phyloP scores from a whole-genome alignment of 64 coral and sea anemone genomes.

The Platygyra sinensis region DNA sequence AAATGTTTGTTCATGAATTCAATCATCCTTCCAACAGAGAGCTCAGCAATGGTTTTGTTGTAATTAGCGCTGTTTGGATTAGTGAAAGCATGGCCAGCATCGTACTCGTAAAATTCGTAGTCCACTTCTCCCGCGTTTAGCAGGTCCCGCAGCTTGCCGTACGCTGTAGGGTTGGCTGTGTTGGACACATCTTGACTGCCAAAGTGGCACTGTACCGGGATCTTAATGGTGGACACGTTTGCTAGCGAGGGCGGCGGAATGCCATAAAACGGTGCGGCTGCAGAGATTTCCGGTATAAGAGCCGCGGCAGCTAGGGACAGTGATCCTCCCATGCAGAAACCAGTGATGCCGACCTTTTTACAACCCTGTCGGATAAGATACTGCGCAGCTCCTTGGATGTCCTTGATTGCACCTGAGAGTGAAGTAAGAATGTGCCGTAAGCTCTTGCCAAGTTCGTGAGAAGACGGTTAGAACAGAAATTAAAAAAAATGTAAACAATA shows the following conservation, averaged over 20 bases:
- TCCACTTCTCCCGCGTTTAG: constrained; percentile 67
- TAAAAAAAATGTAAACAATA: neutral
- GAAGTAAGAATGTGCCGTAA: neutral
- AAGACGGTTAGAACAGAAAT: neutral
- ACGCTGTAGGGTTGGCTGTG: constrained; percentile 40
- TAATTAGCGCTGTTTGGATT: constrained; percentile 59
- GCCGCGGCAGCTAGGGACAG: constrained; percentile 60
- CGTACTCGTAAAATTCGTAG: constrained; percentile 75
- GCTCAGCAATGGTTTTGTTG: constrained; percentile 50
- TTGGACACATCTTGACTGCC: constrained; percentile 43
- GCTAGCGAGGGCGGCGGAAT: constrained; percentile 39
- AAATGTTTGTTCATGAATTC: constrained; percentile 83
- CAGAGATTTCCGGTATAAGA: constrained; percentile 61
- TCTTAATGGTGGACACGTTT: constrained; percentile 64
- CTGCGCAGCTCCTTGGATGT: constrained; percentile 60
- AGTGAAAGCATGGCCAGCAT: constrained; percentile 72
- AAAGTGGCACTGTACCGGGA: constrained; percentile 83
- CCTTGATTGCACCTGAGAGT: constrained; percentile 33
- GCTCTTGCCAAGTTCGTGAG: too few species aligned
- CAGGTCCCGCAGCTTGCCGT: constrained; percentile 46
- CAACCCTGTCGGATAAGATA: constrained; percentile 63
- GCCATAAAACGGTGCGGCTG: constrained; percentile 79
- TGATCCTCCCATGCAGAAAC: constrained; percentile 84
- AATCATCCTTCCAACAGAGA: constrained; percentile 68
- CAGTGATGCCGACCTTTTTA: constrained; percentile 74